A percentile compares a stretch with the other conserved stretches of the same genome.
Conservation (phyloP, 1,140 invertebrate genomes). For the Drosophila azteca region DNA sequence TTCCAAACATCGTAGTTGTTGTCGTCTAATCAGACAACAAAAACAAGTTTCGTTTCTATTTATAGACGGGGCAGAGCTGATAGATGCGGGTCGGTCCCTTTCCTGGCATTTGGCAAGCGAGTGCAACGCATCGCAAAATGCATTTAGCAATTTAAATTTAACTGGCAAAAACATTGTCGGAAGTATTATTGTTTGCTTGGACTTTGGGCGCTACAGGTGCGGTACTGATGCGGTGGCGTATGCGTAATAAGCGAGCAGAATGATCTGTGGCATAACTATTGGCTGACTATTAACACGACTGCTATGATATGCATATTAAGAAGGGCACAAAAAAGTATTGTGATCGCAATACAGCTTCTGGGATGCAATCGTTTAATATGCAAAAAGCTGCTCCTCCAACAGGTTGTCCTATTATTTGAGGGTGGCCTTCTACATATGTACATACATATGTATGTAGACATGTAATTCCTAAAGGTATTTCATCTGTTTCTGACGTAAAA, state of each 20-base stretch:
- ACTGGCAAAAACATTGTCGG: constrained; percentile 27
- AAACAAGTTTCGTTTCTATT: constrained; percentile 15
- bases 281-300: neutral
- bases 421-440: too few species aligned
- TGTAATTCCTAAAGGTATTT: constrained; percentile 4
- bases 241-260: constrained; percentile 46
- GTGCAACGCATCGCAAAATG: constrained; percentile 27
- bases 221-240: constrained; percentile 41
- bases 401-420: constrained; percentile 6
- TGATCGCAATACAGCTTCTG: too few species aligned
- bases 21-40: constrained; percentile 4
- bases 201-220: constrained; percentile 28
- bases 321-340: too few species aligned
- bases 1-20: neutral
- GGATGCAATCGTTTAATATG: too few species aligned
- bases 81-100: constrained; percentile 14
- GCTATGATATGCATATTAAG: neutral
- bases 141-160: constrained; percentile 40
- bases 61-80: constrained; percentile 18
- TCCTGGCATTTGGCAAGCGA: constrained; percentile 44
- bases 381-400: too few species aligned
- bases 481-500: constrained; percentile 57
- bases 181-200: constrained; percentile 43
- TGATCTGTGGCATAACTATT: constrained; percentile 16
- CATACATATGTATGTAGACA: too few species aligned